Percentiles rank a stretch among this genome's conserved stretches.
Conservation (phyloP, 2,888 invertebrate genomes). For the Diarsia brunnea region DNA sequence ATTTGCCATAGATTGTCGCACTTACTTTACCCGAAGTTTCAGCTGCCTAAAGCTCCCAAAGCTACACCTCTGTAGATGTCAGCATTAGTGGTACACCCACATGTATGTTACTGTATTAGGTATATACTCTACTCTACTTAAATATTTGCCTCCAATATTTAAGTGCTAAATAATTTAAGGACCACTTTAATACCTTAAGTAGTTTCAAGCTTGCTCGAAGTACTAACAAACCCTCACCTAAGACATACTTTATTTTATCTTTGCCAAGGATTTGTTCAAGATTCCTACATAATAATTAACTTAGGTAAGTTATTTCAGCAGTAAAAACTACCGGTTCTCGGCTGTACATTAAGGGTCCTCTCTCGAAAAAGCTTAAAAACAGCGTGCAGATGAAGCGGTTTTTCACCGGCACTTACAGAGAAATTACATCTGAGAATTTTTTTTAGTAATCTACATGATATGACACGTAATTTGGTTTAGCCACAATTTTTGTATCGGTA, state of each 20-base stretch:
- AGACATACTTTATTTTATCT: not conserved
- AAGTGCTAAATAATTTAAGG: slow-evolving; percentile 29
- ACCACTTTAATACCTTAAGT: slow-evolving; percentile 26
- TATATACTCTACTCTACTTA: not conserved
- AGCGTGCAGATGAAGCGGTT: too few relatives aligned
- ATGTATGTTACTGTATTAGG: not conserved
- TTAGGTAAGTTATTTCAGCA: slow-evolving; percentile 28
- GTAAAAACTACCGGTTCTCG: slow-evolving; percentile 19
- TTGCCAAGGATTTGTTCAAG: not conserved
- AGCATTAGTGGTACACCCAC: not conserved
- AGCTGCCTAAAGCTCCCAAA: not conserved
- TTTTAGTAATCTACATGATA: too few relatives aligned
- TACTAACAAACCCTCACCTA: not conserved
- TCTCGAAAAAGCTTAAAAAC: too few relatives aligned
- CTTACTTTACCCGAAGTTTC: not conserved
- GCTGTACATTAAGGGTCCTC: slow-evolving; percentile 27
- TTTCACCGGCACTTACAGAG: too few relatives aligned
- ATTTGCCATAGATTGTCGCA: not conserved
- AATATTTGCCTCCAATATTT: slow-evolving; percentile 15
- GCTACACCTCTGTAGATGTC: not conserved
- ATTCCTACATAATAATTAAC: slow-evolving; percentile 32
- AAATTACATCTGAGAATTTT: too few relatives aligned
- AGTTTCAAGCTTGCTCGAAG: not conserved
- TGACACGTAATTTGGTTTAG: too few relatives aligned
- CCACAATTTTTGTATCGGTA: too few relatives aligned